Evolutionary conservation across 2,888 invertebrate species (phyloP).

Genomic region (Baccha elongata): DNA sequence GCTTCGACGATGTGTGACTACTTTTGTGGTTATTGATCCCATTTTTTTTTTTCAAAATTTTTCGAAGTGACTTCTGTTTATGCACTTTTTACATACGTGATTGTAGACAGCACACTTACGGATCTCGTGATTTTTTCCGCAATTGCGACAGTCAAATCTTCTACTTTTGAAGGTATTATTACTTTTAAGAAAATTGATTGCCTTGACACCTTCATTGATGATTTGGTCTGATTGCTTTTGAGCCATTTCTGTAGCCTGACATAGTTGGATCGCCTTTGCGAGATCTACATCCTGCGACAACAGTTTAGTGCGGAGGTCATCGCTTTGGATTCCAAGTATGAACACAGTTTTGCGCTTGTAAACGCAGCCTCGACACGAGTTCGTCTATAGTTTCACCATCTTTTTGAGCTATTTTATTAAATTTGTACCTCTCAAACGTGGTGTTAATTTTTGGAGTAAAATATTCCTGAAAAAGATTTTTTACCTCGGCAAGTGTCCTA

Average conservation of each 20-base stretch:
- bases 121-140: constrained; percentile 17
- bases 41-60: background rate
- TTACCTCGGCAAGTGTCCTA: constrained; percentile 4
- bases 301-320: no score
- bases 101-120: constrained; percentile 17
- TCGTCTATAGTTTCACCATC: no score
- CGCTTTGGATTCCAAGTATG: constrained; percentile 6
- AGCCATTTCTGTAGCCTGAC: no score
- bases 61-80: constrained; percentile 12
- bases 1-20: background rate
- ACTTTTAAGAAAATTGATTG: background rate
- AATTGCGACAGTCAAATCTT: constrained; percentile 5
- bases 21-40: background rate
- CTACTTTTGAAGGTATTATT: background rate
- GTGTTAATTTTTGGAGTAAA: no score
- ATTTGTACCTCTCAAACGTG: no score
- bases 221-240: constrained; percentile 4
- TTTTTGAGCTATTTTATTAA: no score
- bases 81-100: constrained; percentile 16
- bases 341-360: constrained; percentile 22
- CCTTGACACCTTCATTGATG: background rate
- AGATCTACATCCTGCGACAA: no score
- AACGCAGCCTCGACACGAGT: background rate
- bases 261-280: no score
- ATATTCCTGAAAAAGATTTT: no score